Evolutionary conservation across 2,797 vertebrate species (phyloP), one percentile per base, ranked within the genome.

Genomic region (Danio kyathit): DNA sequence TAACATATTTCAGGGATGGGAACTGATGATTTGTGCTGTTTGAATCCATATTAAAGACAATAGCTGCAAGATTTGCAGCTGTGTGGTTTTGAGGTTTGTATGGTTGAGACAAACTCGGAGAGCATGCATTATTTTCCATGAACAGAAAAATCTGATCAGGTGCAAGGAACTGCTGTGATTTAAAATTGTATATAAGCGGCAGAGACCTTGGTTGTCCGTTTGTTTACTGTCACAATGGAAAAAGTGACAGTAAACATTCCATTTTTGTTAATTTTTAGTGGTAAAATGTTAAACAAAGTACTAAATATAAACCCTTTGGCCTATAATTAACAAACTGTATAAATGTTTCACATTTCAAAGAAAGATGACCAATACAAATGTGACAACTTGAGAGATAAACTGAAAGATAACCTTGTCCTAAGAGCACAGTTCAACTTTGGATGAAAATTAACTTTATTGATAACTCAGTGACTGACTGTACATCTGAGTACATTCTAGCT

Each of bases 1-100:
- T 71, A 54, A 72, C 57, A 79, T 63, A 63, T 44, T 71, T 54
- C 6, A 12, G 17, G 38, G 41, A 13, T 12, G 44, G 44, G 13
- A 0, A 19, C 61, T 70, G 48, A 44, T 7, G 0, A 0, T 41
- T 71, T 54, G 9, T 41, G 14, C 6, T 38, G 8, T 69, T 21
- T 51, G 46, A 56, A 49, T 19, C 17, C 21, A 52, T 17, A 52
- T 54, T n/a, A 70, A 40, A 52, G 16, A 6, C 5, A 70, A 41
- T 41, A 5, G 49, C 46, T 38, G 10, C 19, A n/a, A 69, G 2
- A 51, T 61, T n/a, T 61, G 29, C 51, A 57, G 14, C 51, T 46
- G 4, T 76, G 40, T 29, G 63, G 63, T 13, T 46, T 46, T 54
- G 17, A 19, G 40, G 69, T 43, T 56, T 56, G 38, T 72, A 19